Evolutionary conservation across 2,888 invertebrate genomes (phyloP).

Genomic region (Tenthredo scrophulariae): DNA sequence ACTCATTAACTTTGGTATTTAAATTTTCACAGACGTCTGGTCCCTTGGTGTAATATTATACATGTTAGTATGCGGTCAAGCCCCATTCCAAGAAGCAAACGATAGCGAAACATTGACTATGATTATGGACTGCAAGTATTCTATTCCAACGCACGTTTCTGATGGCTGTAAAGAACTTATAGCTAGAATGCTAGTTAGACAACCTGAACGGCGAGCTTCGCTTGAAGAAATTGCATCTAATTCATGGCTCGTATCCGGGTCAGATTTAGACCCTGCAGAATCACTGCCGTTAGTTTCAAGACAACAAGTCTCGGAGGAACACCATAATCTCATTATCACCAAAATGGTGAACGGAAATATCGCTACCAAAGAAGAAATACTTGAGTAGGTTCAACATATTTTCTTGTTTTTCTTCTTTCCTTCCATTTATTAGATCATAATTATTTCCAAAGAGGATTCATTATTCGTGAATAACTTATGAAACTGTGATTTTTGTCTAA

Average conservation of each 20-base stretch:
- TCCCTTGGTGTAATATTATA: constrained; percentile 98
- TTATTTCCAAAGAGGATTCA: background rate
- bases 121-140: constrained; percentile 99
- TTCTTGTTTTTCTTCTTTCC: background rate
- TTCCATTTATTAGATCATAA: constrained; percentile 46
- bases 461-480: background rate
- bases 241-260: constrained; percentile 87
- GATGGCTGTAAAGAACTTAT: constrained; percentile 93
- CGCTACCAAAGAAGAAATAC: constrained; percentile 95
- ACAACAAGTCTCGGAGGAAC: constrained; percentile 94
- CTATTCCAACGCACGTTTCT: constrained; percentile 93
- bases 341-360: constrained; percentile 98
- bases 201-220: constrained; percentile 94
- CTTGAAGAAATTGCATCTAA: constrained; percentile 93
- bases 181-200: constrained; percentile 94
- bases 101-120: constrained; percentile 99
- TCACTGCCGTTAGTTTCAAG: constrained; percentile 91
- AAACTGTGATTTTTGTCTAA: background rate
- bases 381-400: constrained; percentile 83
- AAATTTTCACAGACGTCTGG: constrained; percentile 91
- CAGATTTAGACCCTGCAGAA: constrained; percentile 80
- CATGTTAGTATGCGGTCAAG: constrained; percentile 98
- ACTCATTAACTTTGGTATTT: background rate
- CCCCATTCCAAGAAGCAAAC: constrained; percentile 99
- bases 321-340: constrained; percentile 94